phyloP scores from a whole-genome alignment of 35 echinoderm and acorn worm species.

The Holothuria glaberrima region DNA sequence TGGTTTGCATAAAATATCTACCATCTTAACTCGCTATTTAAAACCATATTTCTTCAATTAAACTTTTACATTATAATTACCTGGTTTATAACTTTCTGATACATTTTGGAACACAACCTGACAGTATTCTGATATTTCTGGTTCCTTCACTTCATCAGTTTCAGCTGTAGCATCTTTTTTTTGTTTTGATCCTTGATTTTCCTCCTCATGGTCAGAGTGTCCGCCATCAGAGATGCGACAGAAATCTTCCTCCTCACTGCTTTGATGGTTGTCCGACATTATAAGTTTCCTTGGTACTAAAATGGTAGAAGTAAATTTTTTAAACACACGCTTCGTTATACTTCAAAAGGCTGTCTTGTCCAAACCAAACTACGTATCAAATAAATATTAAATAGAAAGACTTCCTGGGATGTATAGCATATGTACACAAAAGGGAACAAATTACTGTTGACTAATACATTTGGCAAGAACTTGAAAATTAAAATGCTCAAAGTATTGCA shows the following conservation, averaged over 20 bases:
- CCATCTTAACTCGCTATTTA: too few relatives aligned
- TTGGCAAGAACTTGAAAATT: too few relatives aligned
- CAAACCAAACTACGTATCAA: too few relatives aligned
- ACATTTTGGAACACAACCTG: constrained; percentile 98
- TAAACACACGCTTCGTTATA: neutral
- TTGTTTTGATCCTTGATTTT: neutral
- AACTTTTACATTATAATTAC: constrained; percentile 48
- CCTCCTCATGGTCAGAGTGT: neutral
- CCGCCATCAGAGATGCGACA: constrained; percentile 47
- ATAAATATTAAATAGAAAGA: too few relatives aligned
- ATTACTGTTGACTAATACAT: too few relatives aligned
- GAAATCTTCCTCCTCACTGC: constrained; percentile 51
- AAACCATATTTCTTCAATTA: too few relatives aligned
- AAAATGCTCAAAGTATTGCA: too few relatives aligned
- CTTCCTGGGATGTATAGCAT: too few relatives aligned
- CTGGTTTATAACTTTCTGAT: constrained; percentile 89
- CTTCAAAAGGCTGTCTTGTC: too few relatives aligned
- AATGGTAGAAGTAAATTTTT: neutral
- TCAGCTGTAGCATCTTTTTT: neutral
- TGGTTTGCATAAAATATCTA: too few relatives aligned
- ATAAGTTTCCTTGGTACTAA: neutral
- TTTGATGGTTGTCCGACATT: constrained; percentile 7
- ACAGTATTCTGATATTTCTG: constrained; percentile 75
- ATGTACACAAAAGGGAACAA: too few relatives aligned
- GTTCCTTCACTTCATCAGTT: neutral